Conservation (phyloP, 2,797 vertebrate genomes). For the Pseudomugil tenellus region DNA sequence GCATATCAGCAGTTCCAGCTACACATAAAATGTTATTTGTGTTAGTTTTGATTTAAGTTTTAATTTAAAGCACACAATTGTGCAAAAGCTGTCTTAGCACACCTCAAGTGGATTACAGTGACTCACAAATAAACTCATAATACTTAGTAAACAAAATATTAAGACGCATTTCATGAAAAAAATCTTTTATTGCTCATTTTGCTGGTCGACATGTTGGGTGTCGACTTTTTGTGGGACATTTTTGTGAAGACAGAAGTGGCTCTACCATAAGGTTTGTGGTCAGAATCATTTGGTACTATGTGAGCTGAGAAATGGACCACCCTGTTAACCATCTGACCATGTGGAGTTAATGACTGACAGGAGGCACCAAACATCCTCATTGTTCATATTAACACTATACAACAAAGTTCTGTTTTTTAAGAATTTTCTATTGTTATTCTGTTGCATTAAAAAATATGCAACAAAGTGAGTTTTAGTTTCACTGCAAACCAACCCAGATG, state of each 20-base stretch:
- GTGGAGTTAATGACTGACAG: constrained; percentile 18
- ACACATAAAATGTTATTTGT: not conserved
- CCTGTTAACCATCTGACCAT: constrained; percentile 47
- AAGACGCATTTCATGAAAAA: not conserved
- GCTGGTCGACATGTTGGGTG: constrained; percentile 23
- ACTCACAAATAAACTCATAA: constrained; percentile 19
- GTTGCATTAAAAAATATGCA: not conserved
- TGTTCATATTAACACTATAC: not conserved
- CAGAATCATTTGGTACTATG: constrained; percentile 37
- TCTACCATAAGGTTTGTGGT: constrained; percentile 28
- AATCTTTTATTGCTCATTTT: constrained; percentile 6
- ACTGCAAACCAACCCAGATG: constrained; percentile 32
- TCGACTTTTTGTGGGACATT: constrained; percentile 32
- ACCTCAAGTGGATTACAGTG: constrained; percentile 21
- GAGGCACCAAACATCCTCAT: constrained; percentile 11
- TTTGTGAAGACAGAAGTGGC: constrained; percentile 1
- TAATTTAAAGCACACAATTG: constrained; percentile 29
- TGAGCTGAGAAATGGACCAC: constrained; percentile 34
- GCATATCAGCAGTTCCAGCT: not conserved
- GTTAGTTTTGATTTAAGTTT: constrained; percentile 4
- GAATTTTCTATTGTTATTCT: not conserved
- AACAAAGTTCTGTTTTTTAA: constrained; percentile 25
- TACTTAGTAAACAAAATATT: constrained; percentile 17
- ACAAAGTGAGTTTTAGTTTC: constrained; percentile 19
- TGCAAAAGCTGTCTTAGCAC: constrained; percentile 17